phyloP scores from a whole-genome alignment of 2,888 invertebrate genomes.

The Ecliptopera silaceata region DNA sequence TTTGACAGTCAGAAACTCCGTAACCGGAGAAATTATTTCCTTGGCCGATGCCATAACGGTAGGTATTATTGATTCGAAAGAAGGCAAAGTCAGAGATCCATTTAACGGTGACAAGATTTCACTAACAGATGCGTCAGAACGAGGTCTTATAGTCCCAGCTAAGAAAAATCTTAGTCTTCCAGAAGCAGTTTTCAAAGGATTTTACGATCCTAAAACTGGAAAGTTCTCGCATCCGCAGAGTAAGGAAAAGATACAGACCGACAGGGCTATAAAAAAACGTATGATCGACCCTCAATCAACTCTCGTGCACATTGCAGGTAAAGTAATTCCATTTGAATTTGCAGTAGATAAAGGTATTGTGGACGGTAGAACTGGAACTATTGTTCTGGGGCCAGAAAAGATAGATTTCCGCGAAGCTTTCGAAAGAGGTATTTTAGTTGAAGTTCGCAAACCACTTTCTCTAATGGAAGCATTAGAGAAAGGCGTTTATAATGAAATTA shows the following conservation, averaged over 20 bases:
- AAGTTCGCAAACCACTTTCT: conserved; percentile 91
- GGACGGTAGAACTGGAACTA: conserved; percentile 88
- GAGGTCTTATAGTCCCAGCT: conserved; percentile 91
- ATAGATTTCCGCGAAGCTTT: conserved; percentile 93
- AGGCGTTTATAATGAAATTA: conserved; percentile 89
- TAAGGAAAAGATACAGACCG: conserved; percentile 90
- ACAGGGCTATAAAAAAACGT: conserved; percentile 92
- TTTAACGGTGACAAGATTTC: conserved; percentile 88
- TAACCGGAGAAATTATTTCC: conserved; percentile 90
- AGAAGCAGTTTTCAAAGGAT: conserved; percentile 95
- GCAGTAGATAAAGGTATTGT: conserved; percentile 91
- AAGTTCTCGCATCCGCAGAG: conserved; percentile 91
- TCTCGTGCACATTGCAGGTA: conserved; percentile 91
- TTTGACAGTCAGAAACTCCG: conserved; percentile 90
- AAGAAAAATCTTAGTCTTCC: conserved; percentile 92
- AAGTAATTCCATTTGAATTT: conserved; percentile 91
- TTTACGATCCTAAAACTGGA: conserved; percentile 93
- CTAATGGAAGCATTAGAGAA: conserved; percentile 92
- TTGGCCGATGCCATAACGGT: conserved; percentile 90
- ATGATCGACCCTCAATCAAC: conserved; percentile 93
- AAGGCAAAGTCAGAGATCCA: conserved; percentile 91
- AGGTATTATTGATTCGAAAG: conserved; percentile 90
- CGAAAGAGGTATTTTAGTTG: conserved; percentile 91
- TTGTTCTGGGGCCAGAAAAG: conserved; percentile 84
- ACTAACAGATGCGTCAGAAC: conserved; percentile 92